Conservation (phyloP, 2,888 invertebrate species). For the Lasioglossum morio region DNA sequence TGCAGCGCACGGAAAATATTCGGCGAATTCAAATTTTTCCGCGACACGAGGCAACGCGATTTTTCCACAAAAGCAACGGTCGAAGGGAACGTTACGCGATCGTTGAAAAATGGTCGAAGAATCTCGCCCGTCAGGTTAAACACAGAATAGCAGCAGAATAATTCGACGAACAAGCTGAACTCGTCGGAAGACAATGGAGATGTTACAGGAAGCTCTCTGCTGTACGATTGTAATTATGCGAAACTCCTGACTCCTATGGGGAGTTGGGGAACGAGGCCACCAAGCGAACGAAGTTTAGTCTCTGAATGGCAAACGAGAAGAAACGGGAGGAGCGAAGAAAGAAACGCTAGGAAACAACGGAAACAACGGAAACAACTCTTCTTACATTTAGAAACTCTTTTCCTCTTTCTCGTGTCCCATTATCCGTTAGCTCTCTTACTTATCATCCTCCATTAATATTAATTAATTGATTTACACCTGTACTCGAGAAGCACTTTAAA, state of each 20-base stretch:
- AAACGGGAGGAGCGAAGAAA: not conserved
- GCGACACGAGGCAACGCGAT: not conserved
- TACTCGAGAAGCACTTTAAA: no score
- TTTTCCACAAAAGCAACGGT: not conserved
- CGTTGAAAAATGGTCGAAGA: not conserved
- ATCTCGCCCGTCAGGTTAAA: not conserved
- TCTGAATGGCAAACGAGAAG: constrained; percentile 17
- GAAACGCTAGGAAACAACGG: not conserved
- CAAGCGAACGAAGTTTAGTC: constrained; percentile 28
- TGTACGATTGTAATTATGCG: constrained; percentile 55
- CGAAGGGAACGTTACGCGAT: not conserved
- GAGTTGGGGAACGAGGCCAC: constrained; percentile 1
- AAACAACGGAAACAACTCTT: not conserved
- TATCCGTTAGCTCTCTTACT: not conserved
- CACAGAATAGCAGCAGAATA: constrained; percentile 23
- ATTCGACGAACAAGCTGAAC: constrained; percentile 37
- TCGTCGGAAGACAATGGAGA: constrained; percentile 31
- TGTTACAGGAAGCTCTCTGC: constrained; percentile 25
- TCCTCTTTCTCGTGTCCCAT: not conserved
- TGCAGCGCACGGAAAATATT: not conserved
- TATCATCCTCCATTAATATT: not conserved
- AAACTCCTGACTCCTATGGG: constrained; percentile 14
- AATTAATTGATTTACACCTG: not conserved
- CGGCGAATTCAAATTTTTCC: constrained; percentile 7
- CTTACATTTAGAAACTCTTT: not conserved